Evolutionary conservation across 2,888 invertebrate species (phyloP).

Genomic region (Erynnis tages): DNA sequence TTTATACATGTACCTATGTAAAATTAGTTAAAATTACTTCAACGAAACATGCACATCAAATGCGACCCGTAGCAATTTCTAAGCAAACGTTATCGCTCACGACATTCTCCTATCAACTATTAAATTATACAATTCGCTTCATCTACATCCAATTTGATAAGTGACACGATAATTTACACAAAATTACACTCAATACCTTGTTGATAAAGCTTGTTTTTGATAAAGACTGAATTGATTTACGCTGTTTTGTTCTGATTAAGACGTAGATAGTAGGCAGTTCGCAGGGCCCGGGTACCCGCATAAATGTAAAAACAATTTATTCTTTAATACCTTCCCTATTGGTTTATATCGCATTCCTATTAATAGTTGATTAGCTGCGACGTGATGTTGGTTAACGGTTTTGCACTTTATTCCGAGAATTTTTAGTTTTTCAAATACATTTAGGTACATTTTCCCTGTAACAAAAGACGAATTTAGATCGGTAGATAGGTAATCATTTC

Average conservation of each 20-base stretch:
- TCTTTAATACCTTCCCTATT: slow-evolving; percentile 71
- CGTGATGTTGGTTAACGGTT: slow-evolving; percentile 74
- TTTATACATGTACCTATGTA: too few species aligned
- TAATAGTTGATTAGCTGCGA: slow-evolving; percentile 62
- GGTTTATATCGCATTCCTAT: slow-evolving; percentile 71
- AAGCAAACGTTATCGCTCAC: slow-evolving; percentile 52
- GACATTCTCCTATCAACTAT: slow-evolving; percentile 60
- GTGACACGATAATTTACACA: neutral
- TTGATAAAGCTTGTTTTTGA: slow-evolving; percentile 43
- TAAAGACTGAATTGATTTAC: slow-evolving; percentile 36
- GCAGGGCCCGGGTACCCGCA: slow-evolving; percentile 69
- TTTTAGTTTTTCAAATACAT: neutral
- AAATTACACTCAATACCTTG: slow-evolving; percentile 28
- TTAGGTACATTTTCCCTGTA: too few species aligned
- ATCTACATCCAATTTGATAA: slow-evolving; percentile 3
- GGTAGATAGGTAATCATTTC: too few species aligned
- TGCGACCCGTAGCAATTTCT: slow-evolving; percentile 49
- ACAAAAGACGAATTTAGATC: too few species aligned
- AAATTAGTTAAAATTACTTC: too few species aligned
- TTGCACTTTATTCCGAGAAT: slow-evolving; percentile 35
- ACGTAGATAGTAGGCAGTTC: slow-evolving; percentile 36
- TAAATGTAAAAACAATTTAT: slow-evolving; percentile 56
- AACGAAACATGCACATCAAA: slow-evolving; percentile 34
- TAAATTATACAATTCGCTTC: slow-evolving; percentile 42
- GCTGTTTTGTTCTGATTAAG: slow-evolving; percentile 36